Evolutionary conservation across 2,113 vertebrate genomes (phyloP).

Genomic region (Brachionichthys hirsutus): DNA sequence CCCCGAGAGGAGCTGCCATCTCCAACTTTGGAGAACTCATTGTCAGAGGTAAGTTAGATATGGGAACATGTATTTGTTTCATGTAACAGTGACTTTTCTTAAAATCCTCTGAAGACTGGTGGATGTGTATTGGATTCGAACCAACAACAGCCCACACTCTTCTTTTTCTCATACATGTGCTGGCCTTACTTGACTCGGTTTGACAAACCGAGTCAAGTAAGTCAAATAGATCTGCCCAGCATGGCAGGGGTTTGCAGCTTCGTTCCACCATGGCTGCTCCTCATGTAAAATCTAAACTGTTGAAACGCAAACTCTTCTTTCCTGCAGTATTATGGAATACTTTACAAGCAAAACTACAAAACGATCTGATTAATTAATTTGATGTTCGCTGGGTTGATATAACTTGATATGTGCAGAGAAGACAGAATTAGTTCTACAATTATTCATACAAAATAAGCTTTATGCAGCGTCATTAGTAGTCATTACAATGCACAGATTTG

Average conservation of each 20-base stretch:
- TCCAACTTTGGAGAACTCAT: constrained; percentile 97
- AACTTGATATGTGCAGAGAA: constrained; percentile 41
- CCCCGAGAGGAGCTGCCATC: constrained; percentile 83
- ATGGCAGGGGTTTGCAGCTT: too few species aligned
- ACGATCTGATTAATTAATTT: constrained; percentile 32
- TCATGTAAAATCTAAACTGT: too few species aligned
- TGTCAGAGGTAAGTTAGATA: constrained; percentile 83
- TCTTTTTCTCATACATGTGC: too few species aligned
- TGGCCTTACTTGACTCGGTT: too few species aligned
- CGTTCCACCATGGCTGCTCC: too few species aligned
- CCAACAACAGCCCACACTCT: too few species aligned
- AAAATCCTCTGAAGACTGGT: constrained; percentile 1
- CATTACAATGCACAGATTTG: constrained; percentile 55
- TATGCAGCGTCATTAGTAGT: constrained; percentile 45
- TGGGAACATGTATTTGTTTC: too few species aligned
- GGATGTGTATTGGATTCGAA: background rate
- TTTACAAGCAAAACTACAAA: background rate
- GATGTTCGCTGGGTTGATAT: constrained; percentile 31
- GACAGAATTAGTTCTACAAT: constrained; percentile 53
- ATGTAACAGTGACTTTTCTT: background rate
- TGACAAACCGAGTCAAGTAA: too few species aligned
- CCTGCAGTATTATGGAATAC: too few species aligned
- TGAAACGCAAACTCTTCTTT: too few species aligned
- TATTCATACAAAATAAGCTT: constrained; percentile 62
- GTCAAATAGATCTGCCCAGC: too few species aligned